Evolutionary conservation across 2,113 vertebrate species (phyloP).

Genomic region (Mirounga angustirostris): DNA sequence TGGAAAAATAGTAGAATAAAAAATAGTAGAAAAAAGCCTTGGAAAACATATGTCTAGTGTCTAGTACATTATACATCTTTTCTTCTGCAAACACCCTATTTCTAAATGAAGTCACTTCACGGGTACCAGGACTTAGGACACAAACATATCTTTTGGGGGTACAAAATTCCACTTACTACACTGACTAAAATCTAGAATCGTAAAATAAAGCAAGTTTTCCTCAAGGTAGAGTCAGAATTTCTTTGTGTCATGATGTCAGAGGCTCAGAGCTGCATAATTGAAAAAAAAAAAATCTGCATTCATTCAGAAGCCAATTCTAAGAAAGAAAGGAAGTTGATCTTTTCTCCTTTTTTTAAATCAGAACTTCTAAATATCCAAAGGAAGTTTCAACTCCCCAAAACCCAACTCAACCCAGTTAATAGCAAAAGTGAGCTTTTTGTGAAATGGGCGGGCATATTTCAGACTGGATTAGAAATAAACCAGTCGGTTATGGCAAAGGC

Average conservation of each 20-base stretch:
- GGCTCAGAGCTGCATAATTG: neutral
- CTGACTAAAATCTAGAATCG: neutral
- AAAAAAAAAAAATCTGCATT: neutral
- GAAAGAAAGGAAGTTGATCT: neutral
- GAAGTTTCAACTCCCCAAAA: neutral
- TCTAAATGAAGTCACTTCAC: neutral
- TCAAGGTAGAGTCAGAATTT: neutral
- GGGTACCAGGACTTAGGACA: neutral
- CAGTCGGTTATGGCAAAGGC: neutral
- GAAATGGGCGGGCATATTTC: neutral
- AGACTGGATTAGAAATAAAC: neutral
- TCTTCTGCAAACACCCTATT: neutral
- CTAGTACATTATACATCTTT: neutral
- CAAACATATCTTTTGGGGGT: neutral
- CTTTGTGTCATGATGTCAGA: neutral
- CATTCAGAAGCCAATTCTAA: neutral
- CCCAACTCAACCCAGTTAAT: neutral
- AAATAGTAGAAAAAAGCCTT: neutral
- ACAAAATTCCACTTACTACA: neutral
- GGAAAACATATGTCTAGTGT: neutral
- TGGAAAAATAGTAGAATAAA: neutral
- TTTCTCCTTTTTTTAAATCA: neutral
- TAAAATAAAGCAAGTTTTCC: neutral
- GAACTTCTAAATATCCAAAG: neutral
- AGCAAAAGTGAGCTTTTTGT: neutral